A percentile compares a stretch with the other conserved stretches of the same genome.
These are phyloP conservation scores for Pasiphila rectangulata DNA, from an alignment of 2,888 invertebrate genomes.

Conservation along the genomic window DNA sequence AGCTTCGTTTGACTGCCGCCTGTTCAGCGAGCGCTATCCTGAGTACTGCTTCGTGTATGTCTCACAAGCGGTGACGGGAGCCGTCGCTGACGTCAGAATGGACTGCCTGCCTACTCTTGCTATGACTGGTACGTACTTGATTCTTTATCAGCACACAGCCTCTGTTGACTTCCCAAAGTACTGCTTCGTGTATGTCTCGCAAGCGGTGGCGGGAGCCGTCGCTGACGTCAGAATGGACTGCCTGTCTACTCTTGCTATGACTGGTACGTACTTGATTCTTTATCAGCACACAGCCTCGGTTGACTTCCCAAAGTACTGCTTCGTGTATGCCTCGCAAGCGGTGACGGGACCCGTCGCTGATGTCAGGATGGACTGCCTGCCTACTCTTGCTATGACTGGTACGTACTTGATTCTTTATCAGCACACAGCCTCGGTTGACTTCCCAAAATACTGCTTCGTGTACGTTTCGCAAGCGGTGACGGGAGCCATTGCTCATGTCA, in stretches of 20 bases:
- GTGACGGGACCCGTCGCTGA: conserved; percentile 92
- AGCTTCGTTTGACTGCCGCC: conserved; percentile 88
- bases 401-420: no score
- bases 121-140: conserved; percentile 84
- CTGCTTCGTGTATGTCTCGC: conserved; percentile 93
- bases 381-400: conserved; percentile 91
- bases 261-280: conserved; percentile 84
- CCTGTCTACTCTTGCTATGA: conserved; percentile 89
- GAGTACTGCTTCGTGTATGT: conserved; percentile 95
- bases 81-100: conserved; percentile 91
- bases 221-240: conserved; percentile 92
- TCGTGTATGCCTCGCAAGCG: conserved; percentile 92
- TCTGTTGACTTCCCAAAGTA: conserved; percentile 92
- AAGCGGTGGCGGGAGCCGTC: conserved; percentile 91
- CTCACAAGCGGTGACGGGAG: conserved; percentile 91
- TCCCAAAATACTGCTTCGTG: conserved; percentile 93
- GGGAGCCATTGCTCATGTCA: conserved; percentile 91
- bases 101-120: conserved; percentile 92
- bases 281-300: conserved; percentile 89
- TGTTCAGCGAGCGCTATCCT: conserved; percentile 90
- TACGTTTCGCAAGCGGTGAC: conserved; percentile 93
- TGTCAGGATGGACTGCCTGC: conserved; percentile 91
- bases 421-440: conserved; percentile 88
- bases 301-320: conserved; percentile 93
- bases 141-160: conserved; percentile 88